A percentile compares a stretch with the other conserved stretches of the same genome.
Evolutionary conservation across 2,113 vertebrate species (phyloP).

Genomic region (Myrmecobius fasciatus): DNA sequence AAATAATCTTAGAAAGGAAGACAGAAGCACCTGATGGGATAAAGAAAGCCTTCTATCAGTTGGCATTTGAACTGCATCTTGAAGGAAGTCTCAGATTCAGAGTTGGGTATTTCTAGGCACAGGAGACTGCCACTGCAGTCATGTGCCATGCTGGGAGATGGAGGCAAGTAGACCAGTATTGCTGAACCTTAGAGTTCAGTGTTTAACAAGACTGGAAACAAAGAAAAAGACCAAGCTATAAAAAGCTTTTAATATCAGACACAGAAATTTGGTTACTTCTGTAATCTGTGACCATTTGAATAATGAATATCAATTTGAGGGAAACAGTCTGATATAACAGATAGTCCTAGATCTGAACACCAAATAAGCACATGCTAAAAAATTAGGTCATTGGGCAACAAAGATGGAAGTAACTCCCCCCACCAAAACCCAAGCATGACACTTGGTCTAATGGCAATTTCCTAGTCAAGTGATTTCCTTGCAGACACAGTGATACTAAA

Average conservation of each 20-base stretch:
- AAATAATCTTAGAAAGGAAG: not conserved
- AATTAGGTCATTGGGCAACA: not conserved
- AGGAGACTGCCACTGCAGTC: not conserved
- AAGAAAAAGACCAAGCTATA: not conserved
- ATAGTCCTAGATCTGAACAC: not conserved
- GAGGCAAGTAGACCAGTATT: not conserved
- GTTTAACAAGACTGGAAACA: not conserved
- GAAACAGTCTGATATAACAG: constrained; percentile 32
- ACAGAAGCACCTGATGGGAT: not conserved
- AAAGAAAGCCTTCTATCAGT: not conserved
- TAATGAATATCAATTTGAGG: constrained; percentile 49
- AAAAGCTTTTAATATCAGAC: not conserved
- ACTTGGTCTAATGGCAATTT: not conserved
- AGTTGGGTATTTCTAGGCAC: not conserved
- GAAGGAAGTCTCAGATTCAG: not conserved
- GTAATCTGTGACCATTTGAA: constrained; percentile 40
- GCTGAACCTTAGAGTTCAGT: not conserved
- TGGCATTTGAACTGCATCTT: not conserved
- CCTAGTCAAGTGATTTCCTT: not conserved
- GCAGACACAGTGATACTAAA: not conserved
- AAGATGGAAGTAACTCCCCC: not conserved
- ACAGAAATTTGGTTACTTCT: constrained; percentile 34
- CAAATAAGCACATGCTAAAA: not conserved
- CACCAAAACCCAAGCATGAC: not conserved
- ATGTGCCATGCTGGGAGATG: not conserved